These are phyloP conservation scores for Elachura formosa DNA, from an alignment of 2,113 vertebrate species.

Conservation along the genomic window DNA sequence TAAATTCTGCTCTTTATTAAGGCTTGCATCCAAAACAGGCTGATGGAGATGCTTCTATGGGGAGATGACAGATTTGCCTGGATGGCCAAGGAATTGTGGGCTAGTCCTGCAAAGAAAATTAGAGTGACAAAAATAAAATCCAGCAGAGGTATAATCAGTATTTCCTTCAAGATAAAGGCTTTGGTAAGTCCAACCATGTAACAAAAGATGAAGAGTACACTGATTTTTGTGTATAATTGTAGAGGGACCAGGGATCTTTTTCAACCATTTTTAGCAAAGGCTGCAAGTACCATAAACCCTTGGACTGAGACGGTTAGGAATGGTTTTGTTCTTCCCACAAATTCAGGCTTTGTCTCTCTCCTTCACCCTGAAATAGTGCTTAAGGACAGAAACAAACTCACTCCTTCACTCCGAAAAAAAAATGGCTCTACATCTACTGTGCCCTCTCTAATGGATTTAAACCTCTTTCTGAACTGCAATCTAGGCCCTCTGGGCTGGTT, in stretches of 20 bases:
- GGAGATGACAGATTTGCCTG: neutral
- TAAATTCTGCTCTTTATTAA: slow-evolving; percentile 55
- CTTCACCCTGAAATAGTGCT: neutral
- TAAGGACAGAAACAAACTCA: neutral
- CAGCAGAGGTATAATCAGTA: neutral
- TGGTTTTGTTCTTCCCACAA: neutral
- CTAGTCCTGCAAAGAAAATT: neutral
- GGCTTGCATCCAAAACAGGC: slow-evolving; percentile 15
- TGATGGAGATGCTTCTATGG: neutral
- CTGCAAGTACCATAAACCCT: neutral
- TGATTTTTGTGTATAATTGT: neutral
- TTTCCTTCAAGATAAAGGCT: neutral
- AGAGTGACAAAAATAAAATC: neutral
- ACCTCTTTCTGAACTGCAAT: neutral
- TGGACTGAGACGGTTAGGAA: neutral
- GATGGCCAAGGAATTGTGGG: neutral
- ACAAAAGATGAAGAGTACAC: neutral
- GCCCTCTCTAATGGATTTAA: neutral
- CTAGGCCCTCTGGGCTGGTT: neutral
- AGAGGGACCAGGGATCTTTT: neutral
- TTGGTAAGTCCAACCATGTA: neutral
- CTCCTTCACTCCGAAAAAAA: neutral
- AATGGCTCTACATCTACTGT: neutral
- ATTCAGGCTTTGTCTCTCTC: neutral
- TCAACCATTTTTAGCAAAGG: neutral